Evolutionary conservation across 2,888 invertebrate species (phyloP).

Genomic region (Eudemis profundana): DNA sequence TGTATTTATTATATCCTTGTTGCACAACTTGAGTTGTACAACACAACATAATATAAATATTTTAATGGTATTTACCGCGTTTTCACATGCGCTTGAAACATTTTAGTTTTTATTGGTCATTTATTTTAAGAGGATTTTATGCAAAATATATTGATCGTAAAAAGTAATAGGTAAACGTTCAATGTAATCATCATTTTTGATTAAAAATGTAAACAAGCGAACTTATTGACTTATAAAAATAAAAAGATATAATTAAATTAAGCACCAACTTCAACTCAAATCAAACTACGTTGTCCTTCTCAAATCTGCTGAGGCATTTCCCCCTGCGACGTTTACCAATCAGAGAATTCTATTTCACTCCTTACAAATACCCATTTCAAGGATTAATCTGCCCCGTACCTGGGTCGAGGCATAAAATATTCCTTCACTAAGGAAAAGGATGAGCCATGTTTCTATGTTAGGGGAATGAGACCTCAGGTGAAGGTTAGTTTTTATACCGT

Average conservation of each 20-base stretch:
- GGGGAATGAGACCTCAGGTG: conserved; percentile 16
- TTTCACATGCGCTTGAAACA: too few relatives aligned
- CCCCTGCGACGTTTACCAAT: conserved; percentile 25
- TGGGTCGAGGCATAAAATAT: conserved; percentile 31
- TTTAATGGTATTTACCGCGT: too few relatives aligned
- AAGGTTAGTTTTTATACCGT: not conserved
- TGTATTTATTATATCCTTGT: not conserved
- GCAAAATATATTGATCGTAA: too few relatives aligned
- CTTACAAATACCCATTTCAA: conserved; percentile 30
- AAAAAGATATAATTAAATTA: conserved; percentile 12
- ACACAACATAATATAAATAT: too few relatives aligned
- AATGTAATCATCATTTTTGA: too few relatives aligned
- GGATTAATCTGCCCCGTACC: conserved; percentile 26
- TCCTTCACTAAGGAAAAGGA: conserved; percentile 24
- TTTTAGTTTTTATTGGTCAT: too few relatives aligned
- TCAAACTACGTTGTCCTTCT: conserved; percentile 32
- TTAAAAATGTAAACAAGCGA: conserved; percentile 1
- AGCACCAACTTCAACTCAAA: conserved; percentile 28
- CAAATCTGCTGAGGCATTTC: conserved; percentile 25
- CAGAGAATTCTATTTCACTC: conserved; percentile 23
- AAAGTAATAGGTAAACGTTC: too few relatives aligned
- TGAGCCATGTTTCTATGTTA: conserved; percentile 9
- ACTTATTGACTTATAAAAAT: conserved; percentile 16
- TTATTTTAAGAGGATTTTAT: too few relatives aligned
- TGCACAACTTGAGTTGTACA: conserved; percentile 1